Percentiles rank a stretch among this genome's conserved stretches.
Conservation (phyloP, 2,888 invertebrate species). For the Sclerodermus sp. region DNA sequence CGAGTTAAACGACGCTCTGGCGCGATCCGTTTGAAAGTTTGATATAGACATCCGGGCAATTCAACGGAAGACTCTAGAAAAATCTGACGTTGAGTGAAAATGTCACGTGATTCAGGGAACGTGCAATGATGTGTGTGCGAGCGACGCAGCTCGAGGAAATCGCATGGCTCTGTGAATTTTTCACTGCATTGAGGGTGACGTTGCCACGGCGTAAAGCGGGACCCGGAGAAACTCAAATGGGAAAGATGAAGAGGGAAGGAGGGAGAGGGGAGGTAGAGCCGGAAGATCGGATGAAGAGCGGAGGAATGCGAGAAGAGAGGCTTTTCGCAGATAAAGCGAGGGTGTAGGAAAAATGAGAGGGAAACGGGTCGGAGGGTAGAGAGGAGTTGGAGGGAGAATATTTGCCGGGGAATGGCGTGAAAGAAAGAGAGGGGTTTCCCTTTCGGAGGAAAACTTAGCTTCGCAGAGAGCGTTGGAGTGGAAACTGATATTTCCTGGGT, state of each 20-base stretch:
- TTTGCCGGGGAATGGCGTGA: neutral
- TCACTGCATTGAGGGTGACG: conserved; percentile 19
- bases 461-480: conserved; percentile 17
- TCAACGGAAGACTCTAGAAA: too few species aligned
- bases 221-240: neutral
- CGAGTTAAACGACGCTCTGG: too few species aligned
- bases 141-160: conserved; percentile 8
- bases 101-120: conserved; percentile 23
- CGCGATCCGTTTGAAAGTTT: too few species aligned
- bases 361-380: neutral
- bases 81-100: conserved; percentile 24
- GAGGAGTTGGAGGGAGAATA: neutral
- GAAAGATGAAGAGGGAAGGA: neutral
- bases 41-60: too few species aligned
- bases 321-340: too few species aligned
- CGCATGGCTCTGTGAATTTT: conserved; percentile 21
- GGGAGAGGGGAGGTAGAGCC: neutral
- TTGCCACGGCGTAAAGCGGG: neutral
- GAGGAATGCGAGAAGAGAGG: neutral
- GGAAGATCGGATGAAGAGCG: neutral
- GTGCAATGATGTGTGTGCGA: conserved; percentile 15
- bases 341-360: neutral
- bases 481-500: conserved; percentile 27
- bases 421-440: neutral
- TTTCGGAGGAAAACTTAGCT: conserved; percentile 13